Conservation (phyloP, 2,113 vertebrate species). For the Desmodus rotundus region DNA sequence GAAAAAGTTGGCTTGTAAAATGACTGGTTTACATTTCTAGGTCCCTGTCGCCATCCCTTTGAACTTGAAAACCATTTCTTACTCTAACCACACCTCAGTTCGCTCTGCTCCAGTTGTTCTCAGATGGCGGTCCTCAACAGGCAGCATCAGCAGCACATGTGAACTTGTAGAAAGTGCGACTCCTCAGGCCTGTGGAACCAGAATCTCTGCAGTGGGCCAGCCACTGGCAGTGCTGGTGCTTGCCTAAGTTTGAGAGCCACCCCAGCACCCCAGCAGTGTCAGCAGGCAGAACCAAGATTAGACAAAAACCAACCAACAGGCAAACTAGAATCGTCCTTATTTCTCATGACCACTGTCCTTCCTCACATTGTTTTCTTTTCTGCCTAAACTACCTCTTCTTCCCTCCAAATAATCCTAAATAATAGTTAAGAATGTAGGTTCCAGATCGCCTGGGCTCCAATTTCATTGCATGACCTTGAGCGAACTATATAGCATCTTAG, state of each 20-base stretch:
- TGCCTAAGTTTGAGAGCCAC: accelerated
- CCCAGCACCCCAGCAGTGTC: too few relatives aligned
- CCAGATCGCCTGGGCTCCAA: neutral
- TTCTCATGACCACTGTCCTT: neutral
- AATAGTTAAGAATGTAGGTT: neutral
- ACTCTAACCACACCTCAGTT: neutral
- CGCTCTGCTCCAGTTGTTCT: neutral
- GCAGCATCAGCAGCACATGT: neutral
- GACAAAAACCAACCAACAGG: neutral
- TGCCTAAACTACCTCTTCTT: neutral
- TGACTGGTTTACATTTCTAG: neutral
- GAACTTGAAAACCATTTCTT: neutral
- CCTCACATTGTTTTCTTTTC: neutral
- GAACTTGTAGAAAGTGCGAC: neutral
- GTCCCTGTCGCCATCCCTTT: neutral
- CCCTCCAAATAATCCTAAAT: neutral
- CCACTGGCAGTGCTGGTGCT: accelerated
- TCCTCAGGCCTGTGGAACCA: neutral
- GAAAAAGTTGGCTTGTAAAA: neutral
- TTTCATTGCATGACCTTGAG: neutral
- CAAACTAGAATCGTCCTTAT: neutral
- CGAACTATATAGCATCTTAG: neutral
- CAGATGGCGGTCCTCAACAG: accelerated
- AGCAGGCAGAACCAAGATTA: neutral
- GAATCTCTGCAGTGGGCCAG: neutral